Conservation (phyloP, 92 coral and sea anemone species). For the Micromussa lordhowensis region DNA sequence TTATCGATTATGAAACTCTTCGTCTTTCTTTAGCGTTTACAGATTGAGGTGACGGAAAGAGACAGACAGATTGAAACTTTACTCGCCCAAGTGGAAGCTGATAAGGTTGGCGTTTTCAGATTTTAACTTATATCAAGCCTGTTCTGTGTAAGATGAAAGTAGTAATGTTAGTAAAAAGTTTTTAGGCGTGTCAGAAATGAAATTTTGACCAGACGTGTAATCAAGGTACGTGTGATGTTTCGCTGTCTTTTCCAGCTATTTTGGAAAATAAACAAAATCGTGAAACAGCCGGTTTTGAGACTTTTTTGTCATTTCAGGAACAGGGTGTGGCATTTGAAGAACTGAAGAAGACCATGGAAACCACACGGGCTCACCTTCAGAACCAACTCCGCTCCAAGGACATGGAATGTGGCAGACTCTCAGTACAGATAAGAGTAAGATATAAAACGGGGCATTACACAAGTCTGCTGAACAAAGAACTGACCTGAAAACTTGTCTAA, state of each 20-base stretch:
- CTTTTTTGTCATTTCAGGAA: constrained; percentile 57
- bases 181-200: no score
- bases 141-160: neutral
- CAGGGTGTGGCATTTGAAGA: constrained; percentile 95
- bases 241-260: neutral
- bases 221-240: no score
- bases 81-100: constrained; percentile 93
- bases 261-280: neutral
- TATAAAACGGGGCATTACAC: neutral
- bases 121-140: neutral
- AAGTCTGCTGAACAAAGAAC: neutral
- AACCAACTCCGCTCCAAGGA: constrained; percentile 92
- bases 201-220: no score
- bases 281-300: neutral
- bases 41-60: constrained; percentile 79
- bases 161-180: no score
- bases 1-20: neutral
- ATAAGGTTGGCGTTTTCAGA: constrained; percentile 74
- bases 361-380: constrained; percentile 94
- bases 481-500: neutral
- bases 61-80: constrained; percentile 95
- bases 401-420: constrained; percentile 86
- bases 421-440: constrained; percentile 87
- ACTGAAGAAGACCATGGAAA: constrained; percentile 97
- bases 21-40: constrained; percentile 67